Conservation (phyloP, 30 jellyfish, hydroid and myxozoan genomes). For the Aurelia sp. region DNA sequence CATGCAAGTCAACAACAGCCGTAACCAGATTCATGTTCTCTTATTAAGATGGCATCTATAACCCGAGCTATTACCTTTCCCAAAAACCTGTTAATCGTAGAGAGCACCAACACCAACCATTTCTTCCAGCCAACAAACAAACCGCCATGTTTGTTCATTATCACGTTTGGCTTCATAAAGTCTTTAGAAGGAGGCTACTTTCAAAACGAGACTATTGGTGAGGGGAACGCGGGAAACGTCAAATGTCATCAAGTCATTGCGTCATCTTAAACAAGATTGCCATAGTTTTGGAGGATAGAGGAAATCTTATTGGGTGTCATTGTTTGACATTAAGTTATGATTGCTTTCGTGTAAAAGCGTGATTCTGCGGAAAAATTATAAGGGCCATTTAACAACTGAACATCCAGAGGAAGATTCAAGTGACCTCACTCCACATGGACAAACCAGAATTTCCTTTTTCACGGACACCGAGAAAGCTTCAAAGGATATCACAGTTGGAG, state of each 20-base stretch:
- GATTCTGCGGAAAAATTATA: constrained; percentile 1
- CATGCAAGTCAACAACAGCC: too few relatives aligned
- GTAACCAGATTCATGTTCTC: neutral
- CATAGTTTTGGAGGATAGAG: too few relatives aligned
- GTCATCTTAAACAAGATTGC: neutral
- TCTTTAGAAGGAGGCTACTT: neutral
- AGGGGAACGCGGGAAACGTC: constrained; percentile 1
- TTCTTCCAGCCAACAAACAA: neutral
- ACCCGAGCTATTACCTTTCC: too few relatives aligned
- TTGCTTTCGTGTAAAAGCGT: neutral
- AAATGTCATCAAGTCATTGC: neutral
- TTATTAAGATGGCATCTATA: neutral
- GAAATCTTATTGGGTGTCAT: neutral
- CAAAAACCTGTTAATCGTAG: too few relatives aligned
- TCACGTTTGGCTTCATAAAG: neutral
- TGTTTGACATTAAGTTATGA: neutral
- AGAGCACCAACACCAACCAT: neutral
- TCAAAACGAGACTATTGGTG: neutral
- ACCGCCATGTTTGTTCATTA: neutral
- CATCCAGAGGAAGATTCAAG: neutral
- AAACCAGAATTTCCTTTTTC: neutral
- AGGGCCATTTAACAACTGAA: neutral
- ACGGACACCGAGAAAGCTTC: neutral
- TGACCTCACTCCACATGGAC: constrained; percentile 4
- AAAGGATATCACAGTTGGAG: constrained; percentile 19